Percentiles rank a stretch among this genome's conserved stretches.
phyloP scores from a whole-genome alignment of 1,140 invertebrate genomes.

The Drosophila sproati region DNA sequence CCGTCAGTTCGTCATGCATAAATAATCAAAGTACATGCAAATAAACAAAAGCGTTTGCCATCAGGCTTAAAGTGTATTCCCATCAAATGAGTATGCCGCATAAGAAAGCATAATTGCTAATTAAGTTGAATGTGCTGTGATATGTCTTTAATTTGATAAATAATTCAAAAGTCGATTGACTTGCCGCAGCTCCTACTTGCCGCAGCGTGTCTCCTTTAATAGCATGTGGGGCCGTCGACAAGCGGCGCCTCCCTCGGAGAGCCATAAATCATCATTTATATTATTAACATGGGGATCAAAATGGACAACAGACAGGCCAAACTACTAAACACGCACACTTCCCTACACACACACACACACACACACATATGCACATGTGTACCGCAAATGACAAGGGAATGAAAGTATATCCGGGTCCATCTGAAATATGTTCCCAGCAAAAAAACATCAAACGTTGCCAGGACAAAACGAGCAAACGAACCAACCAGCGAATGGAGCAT shows the following conservation, averaged over 20 bases:
- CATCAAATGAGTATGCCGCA: constrained; percentile 7
- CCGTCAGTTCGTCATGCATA: constrained; percentile 15
- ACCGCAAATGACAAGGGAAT: constrained; percentile 77
- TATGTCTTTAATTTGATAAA: constrained; percentile 68
- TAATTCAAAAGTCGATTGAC: constrained; percentile 64
- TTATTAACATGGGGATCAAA: constrained; percentile 79
- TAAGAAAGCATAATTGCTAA: constrained; percentile 57
- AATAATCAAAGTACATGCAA: constrained; percentile 36
- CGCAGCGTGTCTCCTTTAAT: constrained; percentile 18
- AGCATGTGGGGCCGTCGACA: constrained; percentile 21
- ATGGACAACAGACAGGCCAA: constrained; percentile 57
- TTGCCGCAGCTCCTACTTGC: constrained; percentile 8
- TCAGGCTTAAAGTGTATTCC: constrained; percentile 1
- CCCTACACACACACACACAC: constrained; percentile 44
- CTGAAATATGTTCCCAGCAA: constrained; percentile 58
- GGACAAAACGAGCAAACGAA: constrained; percentile 23
- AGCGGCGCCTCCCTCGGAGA: constrained; percentile 49
- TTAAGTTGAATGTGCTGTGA: constrained; percentile 43
- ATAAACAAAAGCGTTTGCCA: constrained; percentile 8
- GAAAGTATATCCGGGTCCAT: constrained; percentile 37
- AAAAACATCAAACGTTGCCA: constrained; percentile 62
- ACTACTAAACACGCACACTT: constrained; percentile 60
- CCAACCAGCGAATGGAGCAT: constrained; percentile 10
- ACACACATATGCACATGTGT: no score
- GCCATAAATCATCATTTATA: constrained; percentile 82